These are phyloP conservation scores for Pseudotriccus pelzelni DNA, from an alignment of 2,797 vertebrate species.

Conservation along the genomic window DNA sequence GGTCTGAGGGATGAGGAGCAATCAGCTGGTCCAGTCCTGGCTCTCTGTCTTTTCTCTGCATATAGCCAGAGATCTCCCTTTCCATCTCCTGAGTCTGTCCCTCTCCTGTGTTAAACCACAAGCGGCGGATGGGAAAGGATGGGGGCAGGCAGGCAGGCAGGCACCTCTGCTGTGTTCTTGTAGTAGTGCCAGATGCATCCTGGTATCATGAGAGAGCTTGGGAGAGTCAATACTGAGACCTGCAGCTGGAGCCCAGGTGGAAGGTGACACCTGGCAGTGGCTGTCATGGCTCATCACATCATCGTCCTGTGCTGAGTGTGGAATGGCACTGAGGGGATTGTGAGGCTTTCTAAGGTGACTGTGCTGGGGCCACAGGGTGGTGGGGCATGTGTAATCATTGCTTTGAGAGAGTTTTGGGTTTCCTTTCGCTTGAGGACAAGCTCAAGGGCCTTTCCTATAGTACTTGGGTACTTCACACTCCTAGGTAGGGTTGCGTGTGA, in stretches of 20 bases:
- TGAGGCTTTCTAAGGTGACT: not conserved
- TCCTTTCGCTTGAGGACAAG: not conserved
- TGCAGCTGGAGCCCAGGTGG: not conserved
- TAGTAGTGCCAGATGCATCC: not conserved
- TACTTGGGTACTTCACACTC: not conserved
- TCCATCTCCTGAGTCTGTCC: not conserved
- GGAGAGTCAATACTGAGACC: not conserved
- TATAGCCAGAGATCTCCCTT: not conserved
- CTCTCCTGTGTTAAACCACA: not conserved
- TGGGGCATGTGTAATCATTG: not conserved
- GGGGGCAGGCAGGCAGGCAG: not conserved
- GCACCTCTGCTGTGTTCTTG: not conserved
- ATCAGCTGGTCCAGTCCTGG: not conserved
- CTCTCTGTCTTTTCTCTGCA: not conserved
- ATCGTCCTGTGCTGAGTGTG: not conserved
- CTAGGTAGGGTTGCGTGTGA: not conserved
- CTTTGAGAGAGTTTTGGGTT: not conserved
- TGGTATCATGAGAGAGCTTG: not conserved
- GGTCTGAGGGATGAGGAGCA: not conserved
- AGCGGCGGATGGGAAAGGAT: not conserved
- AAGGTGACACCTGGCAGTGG: not conserved
- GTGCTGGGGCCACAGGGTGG: not conserved
- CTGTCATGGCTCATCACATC: not conserved
- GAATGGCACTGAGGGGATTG: not conserved
- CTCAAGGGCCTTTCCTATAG: not conserved